phyloP scores from a whole-genome alignment of 2,888 invertebrate species.

The Argyresthia goedartella region DNA sequence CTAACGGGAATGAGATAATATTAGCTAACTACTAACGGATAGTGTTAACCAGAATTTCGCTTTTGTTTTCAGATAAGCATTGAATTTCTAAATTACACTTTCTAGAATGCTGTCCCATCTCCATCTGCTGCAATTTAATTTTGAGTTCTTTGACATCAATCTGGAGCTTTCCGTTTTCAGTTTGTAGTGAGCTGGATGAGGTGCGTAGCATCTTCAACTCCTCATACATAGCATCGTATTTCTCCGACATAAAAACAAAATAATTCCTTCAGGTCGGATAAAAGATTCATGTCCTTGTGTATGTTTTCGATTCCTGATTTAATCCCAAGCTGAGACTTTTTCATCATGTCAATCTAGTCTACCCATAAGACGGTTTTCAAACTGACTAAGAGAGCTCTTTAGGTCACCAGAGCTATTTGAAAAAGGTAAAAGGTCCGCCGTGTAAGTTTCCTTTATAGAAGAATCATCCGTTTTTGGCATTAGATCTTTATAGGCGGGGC shows the following conservation, averaged over 20 bases:
- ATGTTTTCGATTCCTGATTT: not conserved
- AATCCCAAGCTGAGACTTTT: not conserved
- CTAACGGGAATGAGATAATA: conserved; percentile 7
- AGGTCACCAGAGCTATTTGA: not conserved
- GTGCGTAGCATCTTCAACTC: not conserved
- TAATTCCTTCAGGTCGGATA: not conserved
- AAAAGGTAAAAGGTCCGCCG: not conserved
- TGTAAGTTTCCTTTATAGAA: not conserved
- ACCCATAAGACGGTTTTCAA: not conserved
- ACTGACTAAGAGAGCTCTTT: not conserved
- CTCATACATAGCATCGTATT: not conserved
- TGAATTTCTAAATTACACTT: conserved; percentile 15
- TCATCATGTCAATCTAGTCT: not conserved
- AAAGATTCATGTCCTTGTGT: not conserved
- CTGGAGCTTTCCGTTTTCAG: conserved; percentile 10
- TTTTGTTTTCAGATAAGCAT: conserved; percentile 15
- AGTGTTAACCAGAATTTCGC: conserved; percentile 10
- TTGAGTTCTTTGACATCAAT: conserved; percentile 10
- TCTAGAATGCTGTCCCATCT: conserved; percentile 14
- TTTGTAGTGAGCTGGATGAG: conserved; percentile 4
- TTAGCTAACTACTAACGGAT: conserved; percentile 8
- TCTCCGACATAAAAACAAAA: not conserved
- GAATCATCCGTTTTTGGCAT: not conserved
- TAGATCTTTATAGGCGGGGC: not conserved
- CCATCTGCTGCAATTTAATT: conserved; percentile 9